Percentiles rank a stretch among this genome's conserved stretches.
Evolutionary conservation across 2,888 invertebrate genomes (phyloP).

Genomic region (Calameuta pallipes): DNA sequence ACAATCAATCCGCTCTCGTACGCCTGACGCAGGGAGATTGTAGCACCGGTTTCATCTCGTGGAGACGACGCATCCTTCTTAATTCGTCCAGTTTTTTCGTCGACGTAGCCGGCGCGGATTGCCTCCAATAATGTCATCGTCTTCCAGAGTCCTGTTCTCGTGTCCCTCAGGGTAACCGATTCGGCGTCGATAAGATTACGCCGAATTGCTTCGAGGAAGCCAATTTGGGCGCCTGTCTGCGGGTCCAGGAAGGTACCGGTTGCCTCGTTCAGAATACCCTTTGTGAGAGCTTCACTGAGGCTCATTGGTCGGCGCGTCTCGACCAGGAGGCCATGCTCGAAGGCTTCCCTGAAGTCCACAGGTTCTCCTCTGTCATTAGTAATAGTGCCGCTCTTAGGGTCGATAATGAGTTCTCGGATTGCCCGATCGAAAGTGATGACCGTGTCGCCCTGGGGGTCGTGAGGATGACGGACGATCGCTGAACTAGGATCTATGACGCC

Average conservation of each 20-base stretch:
- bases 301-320: constrained; percentile 86
- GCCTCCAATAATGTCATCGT: constrained; percentile 84
- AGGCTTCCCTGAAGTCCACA: constrained; percentile 85
- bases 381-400: constrained; percentile 80
- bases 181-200: constrained; percentile 85
- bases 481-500: constrained; percentile 87
- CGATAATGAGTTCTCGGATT: constrained; percentile 80
- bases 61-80: constrained; percentile 53
- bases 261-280: constrained; percentile 81
- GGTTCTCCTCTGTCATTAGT: constrained; percentile 70
- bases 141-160: constrained; percentile 79
- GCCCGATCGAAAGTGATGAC: constrained; percentile 87
- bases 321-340: constrained; percentile 83
- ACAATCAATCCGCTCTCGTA: constrained; percentile 83
- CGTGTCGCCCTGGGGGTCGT: constrained; percentile 71
- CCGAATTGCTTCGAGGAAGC: constrained; percentile 85
- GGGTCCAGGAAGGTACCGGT: constrained; percentile 88
- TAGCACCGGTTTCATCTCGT: constrained; percentile 73
- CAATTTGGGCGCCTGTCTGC: constrained; percentile 80
- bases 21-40: constrained; percentile 80
- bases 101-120: constrained; percentile 79
- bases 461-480: constrained; percentile 80
- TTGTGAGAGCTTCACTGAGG: constrained; percentile 83
- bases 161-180: constrained; percentile 85
- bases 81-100: constrained; percentile 77